Percentiles rank a stretch among this genome's conserved stretches.
These are phyloP conservation scores for Pseudonaja textilis DNA, from an alignment of 2,113 vertebrate species.

Conservation along the genomic window DNA sequence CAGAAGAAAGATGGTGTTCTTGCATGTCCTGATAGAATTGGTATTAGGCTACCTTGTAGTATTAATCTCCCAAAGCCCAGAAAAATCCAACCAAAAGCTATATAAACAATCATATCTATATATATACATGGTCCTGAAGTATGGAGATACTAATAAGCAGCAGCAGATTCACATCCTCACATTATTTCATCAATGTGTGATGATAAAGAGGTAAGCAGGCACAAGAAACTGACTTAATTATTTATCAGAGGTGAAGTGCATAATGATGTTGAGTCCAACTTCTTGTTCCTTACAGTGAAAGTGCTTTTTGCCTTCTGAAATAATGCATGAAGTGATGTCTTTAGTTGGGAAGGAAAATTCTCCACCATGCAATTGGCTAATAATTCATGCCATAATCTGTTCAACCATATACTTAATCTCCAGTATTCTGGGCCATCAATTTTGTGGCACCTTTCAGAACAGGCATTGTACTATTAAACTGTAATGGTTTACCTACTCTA, in stretches of 20 bases:
- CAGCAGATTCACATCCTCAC: background rate
- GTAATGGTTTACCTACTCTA: background rate
- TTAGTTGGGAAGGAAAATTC: background rate
- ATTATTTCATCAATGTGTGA: background rate
- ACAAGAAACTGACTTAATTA: background rate
- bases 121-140: background rate
- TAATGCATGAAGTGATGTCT: background rate
- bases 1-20: background rate
- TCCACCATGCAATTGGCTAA: background rate
- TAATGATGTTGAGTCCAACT: background rate
- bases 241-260: background rate
- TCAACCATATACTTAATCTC: background rate
- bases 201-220: background rate
- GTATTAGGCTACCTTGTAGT: background rate
- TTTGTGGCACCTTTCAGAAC: background rate
- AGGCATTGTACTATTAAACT: background rate
- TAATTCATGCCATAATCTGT: background rate
- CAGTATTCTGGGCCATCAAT: background rate
- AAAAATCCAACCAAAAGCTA: background rate
- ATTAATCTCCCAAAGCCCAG: background rate
- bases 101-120: background rate
- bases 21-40: background rate
- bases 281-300: background rate
- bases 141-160: background rate
- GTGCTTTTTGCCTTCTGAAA: background rate